A percentile compares a stretch with the other conserved stretches of the same genome.
phyloP scores from a whole-genome alignment of 35 echinoderm and acorn worm genomes.

The Heliocidaris tuberculata region DNA sequence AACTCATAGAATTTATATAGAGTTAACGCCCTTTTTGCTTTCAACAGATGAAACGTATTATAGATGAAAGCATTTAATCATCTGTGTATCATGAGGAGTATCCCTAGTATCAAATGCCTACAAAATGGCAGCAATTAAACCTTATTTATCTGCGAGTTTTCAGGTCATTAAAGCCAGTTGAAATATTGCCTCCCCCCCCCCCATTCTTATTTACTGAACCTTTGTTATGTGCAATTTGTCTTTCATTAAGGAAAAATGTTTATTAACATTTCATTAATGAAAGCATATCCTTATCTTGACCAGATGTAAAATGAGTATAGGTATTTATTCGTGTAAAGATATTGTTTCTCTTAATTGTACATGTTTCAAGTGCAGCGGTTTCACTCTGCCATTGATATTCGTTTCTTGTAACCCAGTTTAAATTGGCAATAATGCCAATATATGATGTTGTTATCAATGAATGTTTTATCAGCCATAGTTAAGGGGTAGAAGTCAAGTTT shows the following conservation, averaged over 20 bases:
- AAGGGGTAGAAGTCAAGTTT: background rate
- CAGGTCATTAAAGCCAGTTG: background rate
- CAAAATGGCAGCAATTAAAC: background rate
- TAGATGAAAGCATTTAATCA: no score
- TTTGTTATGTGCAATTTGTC: conserved; percentile 6
- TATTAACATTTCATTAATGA: background rate
- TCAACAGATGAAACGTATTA: no score
- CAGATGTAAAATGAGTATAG: conserved; percentile 18
- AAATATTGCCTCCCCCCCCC: background rate
- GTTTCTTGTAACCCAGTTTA: background rate
- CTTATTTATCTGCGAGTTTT: background rate
- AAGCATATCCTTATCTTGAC: background rate
- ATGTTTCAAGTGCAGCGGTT: background rate
- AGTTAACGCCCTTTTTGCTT: no score
- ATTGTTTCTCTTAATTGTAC: background rate
- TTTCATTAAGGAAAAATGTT: background rate
- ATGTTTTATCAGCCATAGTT: no score
- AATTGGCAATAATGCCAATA: background rate
- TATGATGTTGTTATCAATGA: background rate
- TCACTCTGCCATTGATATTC: background rate
- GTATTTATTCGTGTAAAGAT: background rate
- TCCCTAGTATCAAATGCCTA: background rate
- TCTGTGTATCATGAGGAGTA: no score
- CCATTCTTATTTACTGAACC: background rate
- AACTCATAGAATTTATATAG: no score